phyloP scores from a whole-genome alignment of 1,140 invertebrate species.

The Vanessa atalanta region DNA sequence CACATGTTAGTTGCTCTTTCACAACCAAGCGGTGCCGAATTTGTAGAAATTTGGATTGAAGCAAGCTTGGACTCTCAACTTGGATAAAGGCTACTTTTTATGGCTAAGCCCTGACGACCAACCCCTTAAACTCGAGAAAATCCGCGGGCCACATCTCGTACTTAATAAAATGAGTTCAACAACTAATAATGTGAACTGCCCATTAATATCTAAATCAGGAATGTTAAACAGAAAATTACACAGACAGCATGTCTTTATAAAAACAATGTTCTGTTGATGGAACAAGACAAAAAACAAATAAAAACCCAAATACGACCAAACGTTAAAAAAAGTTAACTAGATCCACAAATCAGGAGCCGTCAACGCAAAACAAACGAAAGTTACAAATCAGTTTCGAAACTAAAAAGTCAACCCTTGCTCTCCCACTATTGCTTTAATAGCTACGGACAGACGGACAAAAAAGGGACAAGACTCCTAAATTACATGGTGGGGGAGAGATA shows the following conservation, averaged over 20 bases:
- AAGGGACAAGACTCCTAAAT: conserved; percentile 50
- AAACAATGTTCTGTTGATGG: conserved; percentile 8
- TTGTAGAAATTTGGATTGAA: too few relatives aligned
- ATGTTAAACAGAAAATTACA: conserved; percentile 3
- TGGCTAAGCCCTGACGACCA: too few relatives aligned
- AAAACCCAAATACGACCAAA: conserved; percentile 13
- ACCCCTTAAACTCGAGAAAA: too few relatives aligned
- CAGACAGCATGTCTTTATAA: neutral
- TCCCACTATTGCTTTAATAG: conserved; percentile 50
- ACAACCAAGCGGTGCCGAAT: too few relatives aligned
- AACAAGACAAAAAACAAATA: conserved; percentile 5
- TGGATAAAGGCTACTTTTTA: too few relatives aligned
- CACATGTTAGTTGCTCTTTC: too few relatives aligned
- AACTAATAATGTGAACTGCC: neutral
- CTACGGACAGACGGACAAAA: conserved; percentile 50
- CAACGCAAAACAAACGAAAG: conserved; percentile 22
- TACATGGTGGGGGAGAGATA: conserved; percentile 41
- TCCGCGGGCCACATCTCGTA: too few relatives aligned
- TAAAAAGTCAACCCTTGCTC: conserved; percentile 34
- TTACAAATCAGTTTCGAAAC: conserved; percentile 34
- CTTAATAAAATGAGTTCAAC: neutral
- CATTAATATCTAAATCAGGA: neutral
- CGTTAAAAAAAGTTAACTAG: conserved; percentile 26
- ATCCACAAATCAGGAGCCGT: conserved; percentile 30
- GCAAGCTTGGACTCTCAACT: too few relatives aligned